A percentile compares a stretch with the other conserved stretches of the same genome.
Evolutionary conservation across 2,113 vertebrate species (phyloP).

Genomic region (Porphyrio hochstetteri): DNA sequence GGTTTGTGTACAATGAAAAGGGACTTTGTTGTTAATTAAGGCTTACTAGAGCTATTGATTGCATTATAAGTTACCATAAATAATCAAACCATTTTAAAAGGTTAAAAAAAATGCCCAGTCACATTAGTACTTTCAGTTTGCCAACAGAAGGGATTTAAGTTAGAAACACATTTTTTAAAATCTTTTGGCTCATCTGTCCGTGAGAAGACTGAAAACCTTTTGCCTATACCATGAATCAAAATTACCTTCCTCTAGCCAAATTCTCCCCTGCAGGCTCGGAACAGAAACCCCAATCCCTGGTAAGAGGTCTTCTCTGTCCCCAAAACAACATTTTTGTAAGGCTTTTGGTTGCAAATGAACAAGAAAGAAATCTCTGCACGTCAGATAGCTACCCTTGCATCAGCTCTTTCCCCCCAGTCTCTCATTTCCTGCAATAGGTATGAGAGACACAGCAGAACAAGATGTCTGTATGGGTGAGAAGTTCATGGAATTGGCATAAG

Average conservation of each 20-base stretch:
- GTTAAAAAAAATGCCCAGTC: not conserved
- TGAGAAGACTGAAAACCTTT: not conserved
- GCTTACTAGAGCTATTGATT: not conserved
- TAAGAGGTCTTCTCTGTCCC: not conserved
- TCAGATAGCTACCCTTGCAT: not conserved
- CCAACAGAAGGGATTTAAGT: not conserved
- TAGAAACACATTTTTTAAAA: not conserved
- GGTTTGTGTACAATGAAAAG: not conserved
- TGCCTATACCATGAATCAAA: not conserved
- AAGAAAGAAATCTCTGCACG: not conserved
- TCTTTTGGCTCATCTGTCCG: not conserved
- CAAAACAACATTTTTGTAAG: not conserved
- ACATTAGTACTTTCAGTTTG: not conserved
- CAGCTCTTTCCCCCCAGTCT: not conserved
- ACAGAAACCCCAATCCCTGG: not conserved
- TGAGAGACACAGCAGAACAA: not conserved
- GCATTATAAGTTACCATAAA: not conserved
- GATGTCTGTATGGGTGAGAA: not conserved
- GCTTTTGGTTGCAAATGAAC: not conserved
- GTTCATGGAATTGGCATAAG: not conserved
- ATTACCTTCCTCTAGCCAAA: not conserved
- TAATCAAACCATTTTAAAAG: not conserved
- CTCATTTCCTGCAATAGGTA: not conserved
- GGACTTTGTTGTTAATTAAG: not conserved
- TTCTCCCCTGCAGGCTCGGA: not conserved